Percentiles rank a stretch among this genome's conserved stretches.
Conservation (phyloP, 2,797 vertebrate species). For the Mionectes olivaceus region DNA sequence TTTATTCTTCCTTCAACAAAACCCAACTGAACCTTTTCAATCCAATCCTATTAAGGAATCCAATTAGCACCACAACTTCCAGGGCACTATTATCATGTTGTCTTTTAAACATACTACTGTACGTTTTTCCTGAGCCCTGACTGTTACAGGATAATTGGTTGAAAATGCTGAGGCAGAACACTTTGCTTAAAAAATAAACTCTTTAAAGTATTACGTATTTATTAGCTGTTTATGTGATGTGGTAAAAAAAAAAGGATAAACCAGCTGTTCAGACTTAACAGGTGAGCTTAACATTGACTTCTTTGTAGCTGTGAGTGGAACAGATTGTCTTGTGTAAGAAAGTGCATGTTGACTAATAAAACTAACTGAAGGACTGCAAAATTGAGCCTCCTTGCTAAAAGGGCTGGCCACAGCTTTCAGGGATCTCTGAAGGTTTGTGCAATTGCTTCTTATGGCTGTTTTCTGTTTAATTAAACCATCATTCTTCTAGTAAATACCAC, state of each 20-base stretch:
- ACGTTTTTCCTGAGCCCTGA: background rate
- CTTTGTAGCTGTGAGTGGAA: background rate
- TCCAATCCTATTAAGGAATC: background rate
- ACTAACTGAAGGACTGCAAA: background rate
- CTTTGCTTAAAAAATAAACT: background rate
- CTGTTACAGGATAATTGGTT: background rate
- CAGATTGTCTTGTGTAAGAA: background rate
- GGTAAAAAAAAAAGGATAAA: background rate
- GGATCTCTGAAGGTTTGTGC: background rate
- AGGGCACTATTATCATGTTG: background rate
- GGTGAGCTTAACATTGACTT: background rate
- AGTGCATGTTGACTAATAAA: background rate
- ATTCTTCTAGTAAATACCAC: slow-evolving; percentile 45
- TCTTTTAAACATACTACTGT: background rate
- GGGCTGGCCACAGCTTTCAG: background rate
- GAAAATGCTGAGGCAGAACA: background rate
- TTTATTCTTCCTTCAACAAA: background rate
- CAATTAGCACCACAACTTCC: background rate
- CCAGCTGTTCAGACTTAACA: background rate
- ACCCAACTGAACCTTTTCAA: background rate
- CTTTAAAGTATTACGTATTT: background rate
- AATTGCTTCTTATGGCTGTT: slow-evolving; percentile 19
- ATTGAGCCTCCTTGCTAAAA: background rate
- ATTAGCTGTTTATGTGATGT: background rate
- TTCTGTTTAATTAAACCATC: slow-evolving; percentile 68